phyloP scores from a whole-genome alignment of 2,888 invertebrate species.

The Cataglyphis cursor region DNA sequence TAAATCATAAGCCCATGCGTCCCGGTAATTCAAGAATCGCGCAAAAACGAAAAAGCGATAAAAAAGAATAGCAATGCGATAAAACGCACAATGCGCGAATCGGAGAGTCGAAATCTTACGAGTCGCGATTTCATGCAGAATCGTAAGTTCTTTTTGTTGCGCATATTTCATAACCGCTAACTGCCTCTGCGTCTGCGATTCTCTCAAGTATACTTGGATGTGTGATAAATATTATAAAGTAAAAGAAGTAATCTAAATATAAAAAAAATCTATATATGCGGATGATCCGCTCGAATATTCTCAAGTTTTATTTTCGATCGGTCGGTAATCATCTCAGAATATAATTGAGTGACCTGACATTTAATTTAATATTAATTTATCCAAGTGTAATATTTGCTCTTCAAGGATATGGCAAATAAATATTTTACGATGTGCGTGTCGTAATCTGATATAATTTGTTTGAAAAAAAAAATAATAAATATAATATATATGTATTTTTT shows the following conservation, averaged over 20 bases:
- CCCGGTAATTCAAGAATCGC: neutral
- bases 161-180: conserved; percentile 48
- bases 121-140: conserved; percentile 23
- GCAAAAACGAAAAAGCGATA: neutral
- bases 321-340: neutral
- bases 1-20: conserved; percentile 76
- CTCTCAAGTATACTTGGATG: conserved; percentile 51
- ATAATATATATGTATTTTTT: conserved; percentile 13
- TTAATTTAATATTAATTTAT: neutral
- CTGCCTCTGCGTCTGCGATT: conserved; percentile 50
- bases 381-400: conserved; percentile 6
- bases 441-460: conserved; percentile 5
- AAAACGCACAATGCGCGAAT: conserved; percentile 11
- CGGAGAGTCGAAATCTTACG: conserved; percentile 42
- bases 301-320: conserved; percentile 12
- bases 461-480: neutral
- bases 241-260: conserved; percentile 16
- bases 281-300: conserved; percentile 19
- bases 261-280: conserved; percentile 5
- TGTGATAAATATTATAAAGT: conserved; percentile 48
- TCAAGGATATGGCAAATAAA: neutral
- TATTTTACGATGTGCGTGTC: neutral
- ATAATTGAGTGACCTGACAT: neutral
- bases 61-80: conserved; percentile 8
- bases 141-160: conserved; percentile 16